A percentile compares a stretch with the other conserved stretches of the same genome.
These are phyloP conservation scores for Rhyacophila evoluta DNA, from an alignment of 2,888 invertebrate species.

Conservation along the genomic window DNA sequence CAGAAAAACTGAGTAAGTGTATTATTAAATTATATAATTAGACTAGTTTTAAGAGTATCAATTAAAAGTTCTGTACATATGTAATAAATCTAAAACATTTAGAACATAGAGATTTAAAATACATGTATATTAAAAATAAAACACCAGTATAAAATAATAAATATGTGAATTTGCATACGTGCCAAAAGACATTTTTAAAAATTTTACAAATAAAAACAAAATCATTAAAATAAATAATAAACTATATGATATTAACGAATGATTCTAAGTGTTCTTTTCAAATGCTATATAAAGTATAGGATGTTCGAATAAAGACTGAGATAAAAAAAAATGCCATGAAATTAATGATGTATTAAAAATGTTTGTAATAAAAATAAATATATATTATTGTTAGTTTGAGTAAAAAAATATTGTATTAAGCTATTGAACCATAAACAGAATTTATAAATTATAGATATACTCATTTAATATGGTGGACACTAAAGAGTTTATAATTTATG, in stretches of 20 bases:
- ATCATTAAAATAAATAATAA: not conserved
- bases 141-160: not conserved
- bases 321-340: conserved; percentile 16
- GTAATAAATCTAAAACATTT: not conserved
- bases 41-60: not conserved
- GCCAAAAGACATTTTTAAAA: conserved; percentile 19
- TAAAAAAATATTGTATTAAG: not conserved
- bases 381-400: not conserved
- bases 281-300: not conserved
- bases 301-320: conserved; percentile 22
- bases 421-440: not conserved
- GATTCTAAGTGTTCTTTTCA: conserved; percentile 19
- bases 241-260: not conserved
- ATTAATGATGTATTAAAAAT: not conserved
- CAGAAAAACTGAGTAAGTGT: not conserved
- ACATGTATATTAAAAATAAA: not conserved
- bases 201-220: conserved; percentile 6
- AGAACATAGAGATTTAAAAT: not conserved
- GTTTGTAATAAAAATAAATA: not conserved
- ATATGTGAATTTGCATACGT: conserved; percentile 6
- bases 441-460: conserved; percentile 19
- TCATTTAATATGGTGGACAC: too few species aligned
- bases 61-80: not conserved
- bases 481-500: too few species aligned
- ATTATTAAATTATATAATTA: not conserved